A percentile compares a stretch with the other conserved stretches of the same genome.
Evolutionary conservation across 1,140 invertebrate species (phyloP).

Genomic region (Hylyphantes graminicola): DNA sequence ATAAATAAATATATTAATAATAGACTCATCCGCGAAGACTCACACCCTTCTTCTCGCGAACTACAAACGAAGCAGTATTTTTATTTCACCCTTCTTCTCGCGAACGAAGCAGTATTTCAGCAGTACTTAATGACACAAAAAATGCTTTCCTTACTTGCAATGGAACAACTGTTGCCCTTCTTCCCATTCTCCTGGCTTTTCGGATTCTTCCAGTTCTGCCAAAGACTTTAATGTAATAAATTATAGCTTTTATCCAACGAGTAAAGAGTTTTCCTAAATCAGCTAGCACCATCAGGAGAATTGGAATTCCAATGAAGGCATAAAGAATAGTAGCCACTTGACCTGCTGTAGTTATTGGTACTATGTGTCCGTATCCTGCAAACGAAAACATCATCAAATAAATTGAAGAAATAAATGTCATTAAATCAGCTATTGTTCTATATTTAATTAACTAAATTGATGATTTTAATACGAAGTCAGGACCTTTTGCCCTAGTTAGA

Average conservation of each 20-base stretch:
- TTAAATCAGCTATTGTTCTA: too few relatives aligned
- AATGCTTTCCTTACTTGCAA: conserved; percentile 76
- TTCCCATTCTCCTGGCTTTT: conserved; percentile 54
- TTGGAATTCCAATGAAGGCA: conserved; percentile 93
- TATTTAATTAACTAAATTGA: too few relatives aligned
- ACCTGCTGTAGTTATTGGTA: conserved; percentile 85
- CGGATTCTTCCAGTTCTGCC: conserved; percentile 78
- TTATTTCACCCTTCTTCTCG: too few relatives aligned
- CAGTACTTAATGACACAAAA: background rate
- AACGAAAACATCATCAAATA: conserved; percentile 64
- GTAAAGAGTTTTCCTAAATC: conserved; percentile 94
- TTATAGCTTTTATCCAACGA: conserved; percentile 91
- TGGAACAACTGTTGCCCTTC: conserved; percentile 71
- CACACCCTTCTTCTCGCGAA: too few relatives aligned
- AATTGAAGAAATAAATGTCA: too few relatives aligned
- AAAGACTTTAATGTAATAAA: conserved; percentile 86
- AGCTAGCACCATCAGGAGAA: conserved; percentile 89
- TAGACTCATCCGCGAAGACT: too few relatives aligned
- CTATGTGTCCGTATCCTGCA: conserved; percentile 93
- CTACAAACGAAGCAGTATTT: too few relatives aligned
- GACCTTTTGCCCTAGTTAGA: too few relatives aligned
- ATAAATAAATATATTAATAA: too few relatives aligned
- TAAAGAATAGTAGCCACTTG: conserved; percentile 90
- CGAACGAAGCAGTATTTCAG: too few relatives aligned
- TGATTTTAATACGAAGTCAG: too few relatives aligned